Evolutionary conservation across 2,113 vertebrate genomes (phyloP).

Genomic region (Noctilio leporinus): DNA sequence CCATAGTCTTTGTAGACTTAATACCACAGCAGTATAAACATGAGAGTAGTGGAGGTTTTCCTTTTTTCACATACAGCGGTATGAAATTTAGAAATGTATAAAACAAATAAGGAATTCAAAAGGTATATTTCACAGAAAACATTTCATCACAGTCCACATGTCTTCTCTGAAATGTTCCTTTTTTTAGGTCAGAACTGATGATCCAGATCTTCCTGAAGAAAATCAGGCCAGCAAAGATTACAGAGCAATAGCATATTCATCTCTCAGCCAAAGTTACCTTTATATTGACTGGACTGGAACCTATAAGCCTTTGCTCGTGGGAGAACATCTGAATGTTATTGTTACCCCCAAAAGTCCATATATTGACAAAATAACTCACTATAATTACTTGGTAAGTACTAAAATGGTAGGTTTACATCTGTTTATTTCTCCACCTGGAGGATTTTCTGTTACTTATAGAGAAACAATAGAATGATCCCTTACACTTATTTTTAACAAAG

Average conservation of each 20-base stretch:
- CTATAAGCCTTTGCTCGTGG: slow-evolving; percentile 75
- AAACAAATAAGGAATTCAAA: background rate
- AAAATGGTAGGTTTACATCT: background rate
- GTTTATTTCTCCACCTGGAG: background rate
- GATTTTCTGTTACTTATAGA: background rate
- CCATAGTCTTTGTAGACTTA: background rate
- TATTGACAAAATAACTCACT: slow-evolving; percentile 80
- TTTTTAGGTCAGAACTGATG: slow-evolving; percentile 84
- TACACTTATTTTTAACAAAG: background rate
- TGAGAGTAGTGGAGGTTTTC: background rate
- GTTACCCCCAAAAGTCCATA: slow-evolving; percentile 81
- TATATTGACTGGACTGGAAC: slow-evolving; percentile 86
- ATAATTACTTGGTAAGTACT: slow-evolving; percentile 89
- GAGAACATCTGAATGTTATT: slow-evolving; percentile 75
- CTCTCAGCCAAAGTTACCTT: slow-evolving; percentile 88
- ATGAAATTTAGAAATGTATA: slow-evolving; percentile 10
- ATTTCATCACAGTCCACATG: background rate
- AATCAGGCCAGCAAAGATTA: slow-evolving; percentile 82
- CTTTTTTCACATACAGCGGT: background rate
- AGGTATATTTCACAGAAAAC: background rate
- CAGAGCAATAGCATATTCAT: slow-evolving; percentile 83
- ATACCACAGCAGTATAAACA: background rate
- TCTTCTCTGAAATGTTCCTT: slow-evolving; percentile 38
- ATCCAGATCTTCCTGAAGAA: slow-evolving; percentile 73
- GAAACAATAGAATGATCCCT: background rate